Conservation (phyloP, 2,888 invertebrate species). For the Archips crataeganus region DNA sequence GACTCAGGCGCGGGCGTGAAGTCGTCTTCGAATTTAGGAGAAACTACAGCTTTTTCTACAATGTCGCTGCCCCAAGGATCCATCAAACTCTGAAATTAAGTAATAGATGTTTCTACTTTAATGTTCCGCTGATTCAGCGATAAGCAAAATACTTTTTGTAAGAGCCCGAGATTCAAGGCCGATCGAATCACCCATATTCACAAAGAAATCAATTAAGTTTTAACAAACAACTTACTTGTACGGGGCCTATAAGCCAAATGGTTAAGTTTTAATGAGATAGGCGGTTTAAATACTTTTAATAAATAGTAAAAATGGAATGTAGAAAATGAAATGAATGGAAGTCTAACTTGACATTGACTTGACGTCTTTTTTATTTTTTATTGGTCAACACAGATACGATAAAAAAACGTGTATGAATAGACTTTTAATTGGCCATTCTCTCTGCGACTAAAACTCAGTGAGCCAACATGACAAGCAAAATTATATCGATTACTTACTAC, state of each 20-base stretch:
- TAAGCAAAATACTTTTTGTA: constrained; percentile 26
- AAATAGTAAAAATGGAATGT: constrained; percentile 32
- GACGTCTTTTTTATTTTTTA: constrained; percentile 17
- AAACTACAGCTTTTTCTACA: constrained; percentile 57
- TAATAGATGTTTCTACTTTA: constrained; percentile 7
- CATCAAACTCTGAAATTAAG: constrained; percentile 72
- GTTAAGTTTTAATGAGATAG: constrained; percentile 19
- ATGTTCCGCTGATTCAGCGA: constrained; percentile 8
- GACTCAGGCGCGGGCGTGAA: constrained; percentile 72
- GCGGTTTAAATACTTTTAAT: constrained; percentile 20
- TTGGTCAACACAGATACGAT: constrained; percentile 6
- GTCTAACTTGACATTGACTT: constrained; percentile 36
- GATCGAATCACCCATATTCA: constrained; percentile 31
- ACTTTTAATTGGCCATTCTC: background rate
- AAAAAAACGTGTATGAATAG: background rate
- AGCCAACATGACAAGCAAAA: constrained; percentile 17
- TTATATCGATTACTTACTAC: background rate
- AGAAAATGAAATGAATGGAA: constrained; percentile 36
- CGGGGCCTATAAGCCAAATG: constrained; percentile 37
- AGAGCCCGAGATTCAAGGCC: constrained; percentile 34
- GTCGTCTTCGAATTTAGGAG: constrained; percentile 85
- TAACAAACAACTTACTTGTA: constrained; percentile 28
- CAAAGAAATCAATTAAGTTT: constrained; percentile 12
- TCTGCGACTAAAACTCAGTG: background rate
- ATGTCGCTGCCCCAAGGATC: constrained; percentile 81